Percentiles rank a stretch among this genome's conserved stretches.
Conservation (phyloP, 2,888 invertebrate species). For the Ophioninae sp. region DNA sequence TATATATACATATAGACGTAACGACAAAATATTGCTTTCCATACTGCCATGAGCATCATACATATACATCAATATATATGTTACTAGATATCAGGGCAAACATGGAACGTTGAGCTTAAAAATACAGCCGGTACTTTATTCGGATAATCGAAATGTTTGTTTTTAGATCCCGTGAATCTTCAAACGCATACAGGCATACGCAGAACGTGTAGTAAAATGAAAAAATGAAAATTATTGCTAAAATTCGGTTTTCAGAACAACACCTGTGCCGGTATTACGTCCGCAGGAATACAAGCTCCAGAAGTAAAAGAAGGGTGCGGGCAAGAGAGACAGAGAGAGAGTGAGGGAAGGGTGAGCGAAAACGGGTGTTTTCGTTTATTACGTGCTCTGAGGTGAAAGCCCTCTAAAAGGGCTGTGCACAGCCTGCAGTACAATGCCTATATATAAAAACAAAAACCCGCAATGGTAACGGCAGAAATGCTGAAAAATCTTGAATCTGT, state of each 20-base stretch:
- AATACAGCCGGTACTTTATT: slow-evolving; percentile 74
- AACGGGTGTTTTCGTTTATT: too few species aligned
- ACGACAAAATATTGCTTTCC: background rate
- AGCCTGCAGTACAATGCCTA: too few species aligned
- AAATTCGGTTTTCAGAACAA: slow-evolving; percentile 10
- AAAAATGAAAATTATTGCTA: background rate
- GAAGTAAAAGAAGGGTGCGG: background rate
- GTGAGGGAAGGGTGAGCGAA: too few species aligned
- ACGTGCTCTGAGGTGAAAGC: too few species aligned
- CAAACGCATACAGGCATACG: background rate
- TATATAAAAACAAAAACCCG: too few species aligned
- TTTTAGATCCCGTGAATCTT: slow-evolving; percentile 21
- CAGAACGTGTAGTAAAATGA: background rate
- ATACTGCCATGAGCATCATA: slow-evolving; percentile 6
- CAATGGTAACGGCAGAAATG: too few species aligned
- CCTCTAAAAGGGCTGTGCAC: too few species aligned
- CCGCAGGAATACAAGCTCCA: slow-evolving; percentile 19
- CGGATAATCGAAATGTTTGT: slow-evolving; percentile 70
- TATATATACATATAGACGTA: background rate
- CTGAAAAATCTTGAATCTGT: too few species aligned
- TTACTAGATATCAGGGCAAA: background rate
- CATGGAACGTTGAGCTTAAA: slow-evolving; percentile 51
- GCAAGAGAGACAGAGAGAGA: background rate
- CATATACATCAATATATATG: background rate
- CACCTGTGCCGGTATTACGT: slow-evolving; percentile 63